Evolutionary conservation across 2,888 invertebrate species (phyloP), one percentile per base, ranked within the genome.

Genomic region (Anorthoa munda): DNA sequence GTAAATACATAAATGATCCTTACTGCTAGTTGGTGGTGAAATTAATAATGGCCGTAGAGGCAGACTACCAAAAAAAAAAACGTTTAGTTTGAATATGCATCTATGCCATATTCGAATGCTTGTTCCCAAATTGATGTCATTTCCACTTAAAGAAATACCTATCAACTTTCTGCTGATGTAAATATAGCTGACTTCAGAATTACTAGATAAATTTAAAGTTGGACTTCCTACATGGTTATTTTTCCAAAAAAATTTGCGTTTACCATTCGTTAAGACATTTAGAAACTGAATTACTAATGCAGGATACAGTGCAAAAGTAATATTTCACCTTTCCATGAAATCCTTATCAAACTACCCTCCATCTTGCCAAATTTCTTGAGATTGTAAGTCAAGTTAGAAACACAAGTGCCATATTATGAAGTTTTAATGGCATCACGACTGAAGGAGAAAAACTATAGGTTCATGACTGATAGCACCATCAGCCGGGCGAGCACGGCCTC

Each of bases 311-410:
- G 0, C 31, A 31, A 26, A 26, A 18, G 17, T 15, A 58, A 58
- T 18, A 31, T 26, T 72, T 50, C 31, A 39, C n/a, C 45, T 26
- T 60, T 60, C 13, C 7, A 50, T 48, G 48, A 0, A 18, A 46
- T n/a, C 4, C 11, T 26, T 50, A 50, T 64, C 17, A 51, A 53
- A 73, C 21, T 51, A 75, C 31, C 65, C 48, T 50, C 48, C 56
- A 45, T 50, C 12, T 15, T 67, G 18, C 3, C 56, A 66, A 59
- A 58, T 76, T 13, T 31, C 46, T 72, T 72, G 45, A 61, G 39
- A 58, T 21, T 1, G 17, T 45, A 18, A 70, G 13, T 39, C 15
- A 56, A 46, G 23, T 72, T 74, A 74, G 46, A 11, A 46, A 70
- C 31, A n/a, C 55, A 23, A 15, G 15, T 18, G 26, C 1, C 39